Evolutionary conservation across 2,888 invertebrate species (phyloP), one percentile per base, ranked within the genome.

Genomic region (Sinodicranocentrus sp.): DNA sequence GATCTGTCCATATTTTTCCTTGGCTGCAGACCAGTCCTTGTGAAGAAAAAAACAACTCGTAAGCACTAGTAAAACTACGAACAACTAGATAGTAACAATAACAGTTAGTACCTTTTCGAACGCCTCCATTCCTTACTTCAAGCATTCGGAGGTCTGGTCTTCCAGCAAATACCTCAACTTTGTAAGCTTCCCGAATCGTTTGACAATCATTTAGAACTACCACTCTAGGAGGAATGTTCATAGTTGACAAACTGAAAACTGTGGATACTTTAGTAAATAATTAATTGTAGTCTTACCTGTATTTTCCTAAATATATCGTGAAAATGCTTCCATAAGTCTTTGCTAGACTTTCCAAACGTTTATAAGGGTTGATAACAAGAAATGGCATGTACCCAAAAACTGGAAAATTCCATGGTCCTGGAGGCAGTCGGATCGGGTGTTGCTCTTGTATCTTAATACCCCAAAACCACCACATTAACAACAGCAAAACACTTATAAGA

Each of bases 1-100:
- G 89, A 17, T 89, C 89, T 1, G 43, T 57, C 88, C 88, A 88
- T 25, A 75, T 73, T 72, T 78, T 86, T 1, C 88, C 89, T 80
- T 89, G 85, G 48, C 87, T 89, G 84, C 88, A 88, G 1, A 88
- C 88, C 0, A 89, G 67, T n/a, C 88, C 88, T 88, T 23, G 33
- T 6, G 10, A 33, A 33, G n/a, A n/a, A n/a, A n/a, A n/a, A n/a
- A n/a, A n/a, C n/a, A n/a, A n/a, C n/a, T n/a, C n/a, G n/a, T n/a
- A n/a, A n/a, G n/a, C n/a, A n/a, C n/a, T n/a, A n/a, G n/a, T n/a
- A n/a, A n/a, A n/a, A n/a, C n/a, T n/a, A n/a, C n/a, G n/a, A n/a
- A n/a, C n/a, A n/a, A n/a, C n/a, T n/a, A n/a, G n/a, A n/a, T n/a
- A n/a, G n/a, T n/a, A n/a, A n/a, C n/a, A 25, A 19, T 3, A 17